Evolutionary conservation across 2,888 invertebrate genomes (phyloP).

Genomic region (Cataglyphis rosenhaueri): DNA sequence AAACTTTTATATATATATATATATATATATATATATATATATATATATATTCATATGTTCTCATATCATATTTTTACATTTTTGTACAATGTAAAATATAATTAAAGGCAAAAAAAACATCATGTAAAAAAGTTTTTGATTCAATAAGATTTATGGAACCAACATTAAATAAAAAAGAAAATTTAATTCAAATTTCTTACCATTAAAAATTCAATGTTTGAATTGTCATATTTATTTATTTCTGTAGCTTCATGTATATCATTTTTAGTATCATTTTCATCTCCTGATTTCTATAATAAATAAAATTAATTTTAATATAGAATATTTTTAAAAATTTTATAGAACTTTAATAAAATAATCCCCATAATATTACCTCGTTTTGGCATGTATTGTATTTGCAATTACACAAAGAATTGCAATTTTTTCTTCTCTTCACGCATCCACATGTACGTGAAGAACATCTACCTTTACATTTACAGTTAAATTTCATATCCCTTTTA

Average conservation of each 20-base stretch:
- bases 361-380: slow-evolving; percentile 70
- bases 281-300: neutral
- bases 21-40: too few relatives aligned
- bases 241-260: neutral
- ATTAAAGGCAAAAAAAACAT: neutral
- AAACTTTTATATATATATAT: neutral
- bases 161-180: neutral
- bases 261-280: slow-evolving; percentile 26
- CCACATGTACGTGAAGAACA: slow-evolving; percentile 73
- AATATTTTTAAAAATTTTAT: neutral
- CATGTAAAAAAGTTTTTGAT: neutral
- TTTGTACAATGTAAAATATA: too few relatives aligned
- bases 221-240: neutral
- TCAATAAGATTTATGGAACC: neutral
- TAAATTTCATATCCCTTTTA: neutral
- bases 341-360: neutral
- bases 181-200: neutral
- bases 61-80: too few relatives aligned
- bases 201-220: neutral
- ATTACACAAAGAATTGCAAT: slow-evolving; percentile 69
- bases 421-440: slow-evolving; percentile 70
- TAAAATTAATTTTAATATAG: neutral
- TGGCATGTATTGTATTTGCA: slow-evolving; percentile 69
- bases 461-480: slow-evolving; percentile 69
- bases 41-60: too few relatives aligned